Evolutionary conservation across 2,888 invertebrate genomes (phyloP), one percentile per base, ranked within the genome.

Genomic region (Masnerella sp.): DNA sequence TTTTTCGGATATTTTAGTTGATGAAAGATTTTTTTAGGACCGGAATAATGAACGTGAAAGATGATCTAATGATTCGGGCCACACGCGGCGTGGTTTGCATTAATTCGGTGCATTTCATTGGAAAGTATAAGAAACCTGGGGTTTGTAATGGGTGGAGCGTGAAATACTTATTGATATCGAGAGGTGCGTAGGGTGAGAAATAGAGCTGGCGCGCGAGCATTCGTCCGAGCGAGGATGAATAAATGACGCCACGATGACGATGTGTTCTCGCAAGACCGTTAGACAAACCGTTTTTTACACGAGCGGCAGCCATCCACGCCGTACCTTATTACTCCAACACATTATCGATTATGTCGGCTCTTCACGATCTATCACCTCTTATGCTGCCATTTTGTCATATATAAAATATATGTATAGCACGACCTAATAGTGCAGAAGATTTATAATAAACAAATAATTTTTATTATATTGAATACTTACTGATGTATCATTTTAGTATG

Each of bases 171-270:
- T 42, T 28, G 61, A 43, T 51, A 61, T 34, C 40, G 5, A 18
- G 40, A 43, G n/a, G 42, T 32, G 45, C 51, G 62, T 70, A 36
- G 59, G 67, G 56, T 74, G 54, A 69, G 54, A 47, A 40, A 75
- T 67, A 47, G 70, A 45, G 56, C 61, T 42, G 68, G 73, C 40
- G 49, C 18, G 42, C 28, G 38, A 45, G 43, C 28, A 68, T 20
- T 12, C 40, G 56, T 14, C 42, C 65, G 74, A 75, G 76, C 69
- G 76, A 69, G 75, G 78, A 77, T 72, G 78, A 77, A 82, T 78
- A 82, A 84, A 85, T 84, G 83, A 82, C 80, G 81, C 75, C 69
- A 75, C 79, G 78, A 83, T 85, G 85, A 85, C 84, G 81, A 59
- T 79, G 84, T 83, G 78, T 71, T 75, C 75, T 73, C 79, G 80